Base-by-base conservation (phyloP, 2,113 vertebrate genomes). In the Oryzias curvinotus region DNA sequence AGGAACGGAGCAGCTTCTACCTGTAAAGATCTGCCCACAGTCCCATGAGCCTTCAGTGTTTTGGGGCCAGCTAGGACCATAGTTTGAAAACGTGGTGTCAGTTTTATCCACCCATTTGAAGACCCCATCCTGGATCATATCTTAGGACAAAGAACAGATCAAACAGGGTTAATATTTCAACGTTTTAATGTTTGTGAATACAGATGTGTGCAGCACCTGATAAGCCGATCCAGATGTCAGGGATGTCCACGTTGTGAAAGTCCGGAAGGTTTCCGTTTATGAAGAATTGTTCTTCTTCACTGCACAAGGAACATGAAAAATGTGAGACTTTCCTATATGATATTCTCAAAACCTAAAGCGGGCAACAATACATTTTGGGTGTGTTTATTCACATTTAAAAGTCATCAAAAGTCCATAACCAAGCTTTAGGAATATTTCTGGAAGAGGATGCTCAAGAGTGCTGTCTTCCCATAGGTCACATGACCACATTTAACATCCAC, bases 21-120 rank as follows among this genome's bases (percentile, higher is more conserved):
- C 92, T 59, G 92, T 93, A 68, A 85, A 93, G 65, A 93, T 92
- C 72, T 93, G 91, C 4, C 91, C 92, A 73, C 92, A 93, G 79
- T 93, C 92, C 92, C 92, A 92, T 21, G 49, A 1, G 4, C 46
- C 36, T 2, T 36, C 55, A 0, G 89, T 91, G 81, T 93, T 90
- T 43, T 14, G 56, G 21, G 92, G 92, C 71, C 82, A 92, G 54
- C 81, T 77, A 0, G 78, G 14, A 28, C 77, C 90, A 56, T 91
- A 93, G 86, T 93, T 93, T 21, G 87, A 81, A 51, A 77, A 90
- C 0, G 18, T 47, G 7, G 89, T 15, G 0, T 5, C 5, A 0
- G 68, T 78, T 52, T 91, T 90, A 77, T 93, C 92, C 61, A 85
- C 84, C 92, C 92, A 93, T 57, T n/a, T 77, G 57, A 93, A 92